Conservation (phyloP, 2,888 invertebrate species). For the Nasonia oneida region DNA sequence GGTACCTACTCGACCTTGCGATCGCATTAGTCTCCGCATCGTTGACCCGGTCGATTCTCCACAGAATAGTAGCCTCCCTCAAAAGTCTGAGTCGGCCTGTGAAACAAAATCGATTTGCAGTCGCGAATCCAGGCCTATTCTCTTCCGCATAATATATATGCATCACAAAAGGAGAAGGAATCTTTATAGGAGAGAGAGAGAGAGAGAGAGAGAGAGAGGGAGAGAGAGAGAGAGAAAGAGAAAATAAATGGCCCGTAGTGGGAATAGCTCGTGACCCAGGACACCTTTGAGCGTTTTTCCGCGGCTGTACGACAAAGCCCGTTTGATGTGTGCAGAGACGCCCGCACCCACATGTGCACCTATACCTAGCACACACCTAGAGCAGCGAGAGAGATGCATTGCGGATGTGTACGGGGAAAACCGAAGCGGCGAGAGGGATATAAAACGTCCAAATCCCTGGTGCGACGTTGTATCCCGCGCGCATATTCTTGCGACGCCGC, state of each 20-base stretch:
- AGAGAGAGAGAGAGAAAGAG: neutral
- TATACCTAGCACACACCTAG: neutral
- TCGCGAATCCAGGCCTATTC: neutral
- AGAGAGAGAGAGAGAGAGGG: neutral
- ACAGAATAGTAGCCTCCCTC: neutral
- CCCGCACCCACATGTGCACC: neutral
- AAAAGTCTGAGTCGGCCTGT: neutral
- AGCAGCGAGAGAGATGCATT: neutral
- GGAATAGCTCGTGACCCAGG: neutral
- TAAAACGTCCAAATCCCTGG: conserved; percentile 21
- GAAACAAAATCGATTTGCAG: conserved; percentile 44
- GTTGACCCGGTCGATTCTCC: neutral
- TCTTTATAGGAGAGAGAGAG: neutral
- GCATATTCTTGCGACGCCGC: neutral
- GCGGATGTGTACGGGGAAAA: neutral
- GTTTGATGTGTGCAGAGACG: neutral
- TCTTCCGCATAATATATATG: neutral
- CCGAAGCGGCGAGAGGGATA: neutral
- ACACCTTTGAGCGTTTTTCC: conserved; percentile 34
- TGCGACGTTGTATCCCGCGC: neutral
- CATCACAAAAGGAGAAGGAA: neutral
- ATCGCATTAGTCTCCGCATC: neutral
- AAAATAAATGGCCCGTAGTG: conserved; percentile 37
- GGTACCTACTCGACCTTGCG: neutral
- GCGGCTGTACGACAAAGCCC: conserved; percentile 11